A percentile compares a stretch with the other conserved stretches of the same genome.
These are phyloP conservation scores for Iphiclides podalirius DNA, from an alignment of 2,888 invertebrate species.

Conservation along the genomic window DNA sequence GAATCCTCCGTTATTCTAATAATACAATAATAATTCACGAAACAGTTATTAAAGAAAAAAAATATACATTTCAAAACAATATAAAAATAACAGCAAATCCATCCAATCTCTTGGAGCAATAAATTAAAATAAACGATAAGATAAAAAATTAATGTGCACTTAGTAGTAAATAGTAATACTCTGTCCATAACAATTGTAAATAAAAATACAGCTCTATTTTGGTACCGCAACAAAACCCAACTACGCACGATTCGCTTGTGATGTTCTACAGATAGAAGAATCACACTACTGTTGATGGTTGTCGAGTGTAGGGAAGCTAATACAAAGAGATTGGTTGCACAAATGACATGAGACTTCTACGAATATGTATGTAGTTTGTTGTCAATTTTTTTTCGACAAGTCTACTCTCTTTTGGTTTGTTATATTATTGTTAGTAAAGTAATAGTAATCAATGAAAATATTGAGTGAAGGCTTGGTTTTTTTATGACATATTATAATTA, in stretches of 20 bases:
- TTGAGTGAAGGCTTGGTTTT: no score
- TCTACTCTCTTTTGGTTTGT: neutral
- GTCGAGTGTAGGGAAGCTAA: constrained; percentile 2
- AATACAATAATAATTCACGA: no score
- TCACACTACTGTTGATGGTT: constrained; percentile 4
- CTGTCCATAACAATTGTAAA: neutral
- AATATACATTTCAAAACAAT: no score
- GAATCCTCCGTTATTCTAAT: no score
- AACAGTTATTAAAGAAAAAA: no score
- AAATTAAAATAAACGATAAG: no score
- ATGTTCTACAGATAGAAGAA: constrained; percentile 7
- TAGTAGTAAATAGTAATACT: no score
- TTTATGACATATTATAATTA: no score
- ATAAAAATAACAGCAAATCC: no score
- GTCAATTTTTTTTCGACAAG: constrained; percentile 4
- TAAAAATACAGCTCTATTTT: constrained; percentile 1
- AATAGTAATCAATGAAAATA: neutral
- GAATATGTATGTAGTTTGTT: constrained; percentile 9
- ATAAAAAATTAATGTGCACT: no score
- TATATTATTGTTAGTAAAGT: no score
- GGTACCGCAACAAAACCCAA: constrained; percentile 1
- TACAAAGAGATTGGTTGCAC: constrained; percentile 14
- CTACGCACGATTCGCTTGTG: constrained; percentile 7
- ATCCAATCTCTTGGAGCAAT: no score
- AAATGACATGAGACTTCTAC: constrained; percentile 5